Evolutionary conservation across 2,888 invertebrate genomes (phyloP), one percentile per base, ranked within the genome.

Genomic region (Drosophila heteroneura): DNA sequence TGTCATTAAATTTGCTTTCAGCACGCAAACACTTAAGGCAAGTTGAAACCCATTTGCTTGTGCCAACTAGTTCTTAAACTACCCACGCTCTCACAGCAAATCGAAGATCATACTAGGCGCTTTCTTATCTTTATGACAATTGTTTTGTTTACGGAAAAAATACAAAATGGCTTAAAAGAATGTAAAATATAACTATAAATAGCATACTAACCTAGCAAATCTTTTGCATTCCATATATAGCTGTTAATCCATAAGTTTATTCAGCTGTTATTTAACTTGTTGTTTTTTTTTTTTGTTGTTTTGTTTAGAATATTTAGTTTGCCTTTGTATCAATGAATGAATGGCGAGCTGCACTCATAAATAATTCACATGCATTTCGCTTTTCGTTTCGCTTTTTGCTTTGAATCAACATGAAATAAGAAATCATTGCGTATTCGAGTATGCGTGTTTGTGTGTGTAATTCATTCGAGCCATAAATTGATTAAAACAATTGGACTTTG

Each of bases 401-500:
- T 59, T 63, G 37, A 57, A 64, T 59, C 65, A 61, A 54, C 19
- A 47, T 35, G 37, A 52, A 57, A 22, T 28, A 5, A 1, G 35
- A 47, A 77, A 78, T 57, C 51, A 66, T 75, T 73, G 54, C 63
- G 51, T 47, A 52, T 49, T 30, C 54, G 26, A 10, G 28, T 53
- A 19, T n/a, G 6, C 14, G 22, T 22, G 22, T 14, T 1, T 47
- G 58, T 51, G 52, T 66, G 26, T 47, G 14, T 33, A 37, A 62
- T 70, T 67, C 65, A 57, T 53, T 65, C 35, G 59, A 77, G 77
- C 61, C 73, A 77, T 74, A 75, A 77, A 88, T 68, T 81, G 67
- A 74, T 85, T 52, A 74, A 73, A 70, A 75, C 71, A 85, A 85
- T 71, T 90, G 72, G 68, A 88, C 33, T 63, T 58, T 81, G 41